A percentile compares a stretch with the other conserved stretches of the same genome.
Conservation (phyloP, 1,140 invertebrate species). For the Aphelinus atriplicis region DNA sequence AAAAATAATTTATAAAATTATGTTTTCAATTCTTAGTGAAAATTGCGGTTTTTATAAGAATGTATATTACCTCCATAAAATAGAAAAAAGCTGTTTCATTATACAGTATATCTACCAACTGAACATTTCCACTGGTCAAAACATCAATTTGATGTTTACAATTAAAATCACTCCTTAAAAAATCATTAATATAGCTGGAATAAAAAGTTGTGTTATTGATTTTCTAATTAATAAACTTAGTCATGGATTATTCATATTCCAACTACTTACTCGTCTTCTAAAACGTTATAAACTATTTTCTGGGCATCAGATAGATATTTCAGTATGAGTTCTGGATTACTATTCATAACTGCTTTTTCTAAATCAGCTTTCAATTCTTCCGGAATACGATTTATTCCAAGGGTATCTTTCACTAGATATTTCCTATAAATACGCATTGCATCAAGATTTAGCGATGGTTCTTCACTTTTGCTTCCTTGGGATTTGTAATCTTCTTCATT, state of each 20-base stretch:
- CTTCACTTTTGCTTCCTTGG: slow-evolving; percentile 38
- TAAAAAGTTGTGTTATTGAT: slow-evolving; percentile 54
- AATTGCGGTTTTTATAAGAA: background rate
- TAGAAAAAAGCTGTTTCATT: slow-evolving; percentile 91
- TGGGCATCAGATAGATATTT: slow-evolving; percentile 54
- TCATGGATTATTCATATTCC: slow-evolving; percentile 12
- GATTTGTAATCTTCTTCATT: slow-evolving; percentile 44
- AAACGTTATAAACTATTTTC: slow-evolving; percentile 54
- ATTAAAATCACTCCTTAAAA: slow-evolving; percentile 80
- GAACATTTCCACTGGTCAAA: slow-evolving; percentile 79
- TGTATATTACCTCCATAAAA: slow-evolving; percentile 81
- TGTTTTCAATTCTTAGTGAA: background rate
- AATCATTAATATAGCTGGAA: slow-evolving; percentile 74
- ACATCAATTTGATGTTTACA: slow-evolving; percentile 92
- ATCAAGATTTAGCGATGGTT: slow-evolving; percentile 59
- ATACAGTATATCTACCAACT: slow-evolving; percentile 86
- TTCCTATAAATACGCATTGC: slow-evolving; percentile 67
- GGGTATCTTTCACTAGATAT: slow-evolving; percentile 64
- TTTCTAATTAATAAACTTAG: slow-evolving; percentile 3
- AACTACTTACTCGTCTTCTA: slow-evolving; percentile 59
- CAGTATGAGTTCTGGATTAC: slow-evolving; percentile 55
- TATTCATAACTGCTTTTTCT: slow-evolving; percentile 57
- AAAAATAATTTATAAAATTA: slow-evolving; percentile 45
- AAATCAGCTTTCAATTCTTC: slow-evolving; percentile 61
- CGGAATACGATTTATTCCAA: slow-evolving; percentile 59